phyloP scores from a whole-genome alignment of 2,888 invertebrate genomes.

The Tridacna crocea region DNA sequence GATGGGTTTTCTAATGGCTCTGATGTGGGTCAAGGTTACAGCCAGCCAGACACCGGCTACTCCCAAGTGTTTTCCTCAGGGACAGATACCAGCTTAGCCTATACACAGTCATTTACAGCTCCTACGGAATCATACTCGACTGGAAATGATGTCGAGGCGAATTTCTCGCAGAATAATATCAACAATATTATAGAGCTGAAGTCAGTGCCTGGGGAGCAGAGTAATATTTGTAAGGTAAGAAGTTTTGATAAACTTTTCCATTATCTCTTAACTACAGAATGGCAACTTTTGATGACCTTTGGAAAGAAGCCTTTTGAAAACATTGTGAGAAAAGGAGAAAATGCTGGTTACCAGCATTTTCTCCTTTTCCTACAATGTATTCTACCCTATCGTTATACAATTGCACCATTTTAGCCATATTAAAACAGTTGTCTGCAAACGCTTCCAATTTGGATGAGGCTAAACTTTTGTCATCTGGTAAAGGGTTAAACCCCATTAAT shows the following conservation, averaged over 20 bases:
- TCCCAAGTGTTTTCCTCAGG: slow-evolving; percentile 42
- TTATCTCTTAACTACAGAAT: no score
- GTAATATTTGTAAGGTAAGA: slow-evolving; percentile 86
- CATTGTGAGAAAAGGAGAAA: no score
- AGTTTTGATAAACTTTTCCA: background rate
- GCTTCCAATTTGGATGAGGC: no score
- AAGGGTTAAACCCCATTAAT: no score
- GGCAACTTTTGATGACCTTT: no score
- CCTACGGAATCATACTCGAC: slow-evolving; percentile 36
- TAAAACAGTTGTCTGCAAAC: no score
- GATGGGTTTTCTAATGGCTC: slow-evolving; percentile 41
- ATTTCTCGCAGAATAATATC: slow-evolving; percentile 49
- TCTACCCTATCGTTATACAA: no score
- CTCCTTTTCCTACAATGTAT: no score
- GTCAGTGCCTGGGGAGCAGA: slow-evolving; percentile 63
- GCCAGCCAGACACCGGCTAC: slow-evolving; percentile 25
- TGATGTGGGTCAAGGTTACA: slow-evolving; percentile 41
- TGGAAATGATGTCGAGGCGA: slow-evolving; percentile 29
- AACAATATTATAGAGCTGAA: slow-evolving; percentile 60
- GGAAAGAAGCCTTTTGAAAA: no score
- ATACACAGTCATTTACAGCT: slow-evolving; percentile 50
- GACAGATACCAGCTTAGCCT: slow-evolving; percentile 24
- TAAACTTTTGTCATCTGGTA: no score
- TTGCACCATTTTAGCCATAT: no score
- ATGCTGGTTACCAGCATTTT: no score